Base-by-base conservation (phyloP, 2,797 vertebrate genomes). In the Rousettus madagascariensis region DNA sequence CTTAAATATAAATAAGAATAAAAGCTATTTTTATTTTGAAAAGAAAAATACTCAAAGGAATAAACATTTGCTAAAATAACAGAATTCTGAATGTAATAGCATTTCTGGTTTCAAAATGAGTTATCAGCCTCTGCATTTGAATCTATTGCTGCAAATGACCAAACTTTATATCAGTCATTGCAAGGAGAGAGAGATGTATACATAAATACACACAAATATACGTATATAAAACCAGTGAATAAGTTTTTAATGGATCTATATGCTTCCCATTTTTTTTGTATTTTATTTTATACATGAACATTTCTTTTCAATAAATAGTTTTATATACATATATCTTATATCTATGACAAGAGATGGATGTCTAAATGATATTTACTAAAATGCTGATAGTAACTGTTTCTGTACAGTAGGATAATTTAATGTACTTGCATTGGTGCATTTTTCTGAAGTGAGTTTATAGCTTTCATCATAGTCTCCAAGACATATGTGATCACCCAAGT, bases 91-190 rank as follows among this genome's bases (percentile, higher is more conserved):
- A 71, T 77, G 36, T 82, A 68, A 65, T 38, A 87, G 13, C 26
- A 77, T 90, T 90, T 95, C 65, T 71, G 36, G 17, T 86, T 95
- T 19, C 22, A 24, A 86, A 90, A 75, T 61, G n/a, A 80, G 30
- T 36, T 7, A 24, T 24, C 8, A 38, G 6, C 69, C 57, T 80
- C n/a, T 82, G 38, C 26, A 36, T 8, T 30, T 65, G 36, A 90
- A 53, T 49, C 4, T 90, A 4, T 68, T 92, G 66, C 59, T 75
- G 9, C 7, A 46, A 68, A 82, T 86, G 30, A 61, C 33, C 20
- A 59, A 85, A 65, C 26, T 86, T 68, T 55, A 1, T 65, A 74
- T 75, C 43, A 61, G 63, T 36, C 74, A 77, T 30, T 69, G 15
- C 57, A n/a, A 49, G 5, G 15, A 77, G n/a, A 15, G n/a, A 15